Conservation (phyloP, 2,888 invertebrate species). For the Hipparchia semele region DNA sequence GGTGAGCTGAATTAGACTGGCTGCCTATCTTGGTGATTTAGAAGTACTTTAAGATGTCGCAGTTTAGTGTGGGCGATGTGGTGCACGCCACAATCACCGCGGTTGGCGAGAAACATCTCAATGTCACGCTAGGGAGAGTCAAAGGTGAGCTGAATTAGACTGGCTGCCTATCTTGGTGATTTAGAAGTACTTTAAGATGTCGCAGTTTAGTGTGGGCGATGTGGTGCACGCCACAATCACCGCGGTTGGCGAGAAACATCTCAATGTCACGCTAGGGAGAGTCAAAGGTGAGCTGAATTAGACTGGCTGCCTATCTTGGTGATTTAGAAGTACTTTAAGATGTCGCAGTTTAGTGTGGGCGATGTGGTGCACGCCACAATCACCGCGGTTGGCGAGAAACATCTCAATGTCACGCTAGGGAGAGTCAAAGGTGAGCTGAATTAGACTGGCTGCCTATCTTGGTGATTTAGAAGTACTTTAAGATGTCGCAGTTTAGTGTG, state of each 20-base stretch:
- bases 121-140: slow-evolving; percentile 76
- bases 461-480: slow-evolving; percentile 77
- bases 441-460: too few relatives aligned
- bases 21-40: slow-evolving; percentile 53
- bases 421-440: slow-evolving; percentile 67
- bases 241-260: slow-evolving; percentile 72
- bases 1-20: slow-evolving; percentile 52
- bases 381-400: slow-evolving; percentile 68
- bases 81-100: slow-evolving; percentile 78
- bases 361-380: slow-evolving; percentile 81
- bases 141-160: slow-evolving; percentile 54
- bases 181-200: slow-evolving; percentile 80
- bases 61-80: slow-evolving; percentile 79
- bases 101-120: slow-evolving; percentile 74
- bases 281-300: slow-evolving; percentile 61
- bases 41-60: slow-evolving; percentile 77
- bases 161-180: slow-evolving; percentile 30
- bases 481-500: slow-evolving; percentile 67
- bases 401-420: slow-evolving; percentile 76
- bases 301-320: too few relatives aligned
- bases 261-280: slow-evolving; percentile 76
- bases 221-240: slow-evolving; percentile 78
- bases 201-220: slow-evolving; percentile 80
- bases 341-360: slow-evolving; percentile 77
- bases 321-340: slow-evolving; percentile 79